These are phyloP conservation scores for Drosophila asahinai DNA, from an alignment of 1,140 invertebrate species.

Conservation along the genomic window DNA sequence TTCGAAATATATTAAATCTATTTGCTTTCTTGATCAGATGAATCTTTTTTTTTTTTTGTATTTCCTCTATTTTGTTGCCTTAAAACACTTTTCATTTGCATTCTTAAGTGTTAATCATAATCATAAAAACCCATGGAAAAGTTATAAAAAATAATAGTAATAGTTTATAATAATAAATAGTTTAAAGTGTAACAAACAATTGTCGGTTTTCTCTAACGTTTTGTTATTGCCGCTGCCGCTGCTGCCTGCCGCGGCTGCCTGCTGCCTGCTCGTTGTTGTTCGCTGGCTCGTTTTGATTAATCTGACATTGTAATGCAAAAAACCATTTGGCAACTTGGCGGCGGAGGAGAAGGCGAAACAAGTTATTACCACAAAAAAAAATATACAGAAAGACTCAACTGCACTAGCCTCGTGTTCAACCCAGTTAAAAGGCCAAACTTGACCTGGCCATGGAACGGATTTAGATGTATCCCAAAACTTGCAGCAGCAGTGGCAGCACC, in stretches of 20 bases:
- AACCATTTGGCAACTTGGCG: slow-evolving; percentile 70
- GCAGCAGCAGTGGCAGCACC: slow-evolving; percentile 27
- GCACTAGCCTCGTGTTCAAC: slow-evolving; percentile 69
- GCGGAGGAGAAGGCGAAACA: slow-evolving; percentile 45
- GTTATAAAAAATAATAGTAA: background rate
- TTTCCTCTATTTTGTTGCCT: too few species aligned
- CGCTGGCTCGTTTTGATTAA: slow-evolving; percentile 79
- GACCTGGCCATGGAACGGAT: slow-evolving; percentile 75
- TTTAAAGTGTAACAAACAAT: slow-evolving; percentile 62
- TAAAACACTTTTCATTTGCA: too few species aligned
- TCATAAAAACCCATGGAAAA: background rate
- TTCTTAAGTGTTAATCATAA: too few species aligned
- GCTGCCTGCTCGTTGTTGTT: slow-evolving; percentile 51
- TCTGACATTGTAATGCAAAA: slow-evolving; percentile 84
- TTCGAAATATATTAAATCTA: too few species aligned
- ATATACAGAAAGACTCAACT: slow-evolving; percentile 21
- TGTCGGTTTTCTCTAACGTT: slow-evolving; percentile 80
- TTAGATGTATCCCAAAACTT: slow-evolving; percentile 63
- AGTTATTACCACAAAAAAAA: slow-evolving; percentile 55
- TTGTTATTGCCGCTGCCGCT: slow-evolving; percentile 34
- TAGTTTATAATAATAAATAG: too few species aligned
- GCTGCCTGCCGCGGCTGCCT: slow-evolving; percentile 15
- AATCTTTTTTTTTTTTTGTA: too few species aligned
- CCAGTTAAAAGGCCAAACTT: slow-evolving; percentile 79
- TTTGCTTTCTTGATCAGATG: too few species aligned